These are phyloP conservation scores for Gopherus evgoodei DNA, from an alignment of 2,113 vertebrate genomes.

Conservation along the genomic window DNA sequence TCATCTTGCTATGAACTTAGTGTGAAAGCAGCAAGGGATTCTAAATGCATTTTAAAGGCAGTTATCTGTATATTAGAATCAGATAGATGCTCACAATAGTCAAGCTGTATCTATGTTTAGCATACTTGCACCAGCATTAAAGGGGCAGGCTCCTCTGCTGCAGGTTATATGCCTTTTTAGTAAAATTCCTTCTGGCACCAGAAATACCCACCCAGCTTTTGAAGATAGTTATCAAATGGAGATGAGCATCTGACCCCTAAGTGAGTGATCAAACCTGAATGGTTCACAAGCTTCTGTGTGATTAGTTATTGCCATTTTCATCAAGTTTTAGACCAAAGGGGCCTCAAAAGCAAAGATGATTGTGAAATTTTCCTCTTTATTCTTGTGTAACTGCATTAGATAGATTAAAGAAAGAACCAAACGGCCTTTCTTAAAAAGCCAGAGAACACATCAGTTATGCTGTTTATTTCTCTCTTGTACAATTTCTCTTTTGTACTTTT, in stretches of 20 bases:
- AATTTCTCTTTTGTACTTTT: background rate
- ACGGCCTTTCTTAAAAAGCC: background rate
- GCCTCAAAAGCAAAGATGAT: background rate
- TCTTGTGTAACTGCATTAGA: background rate
- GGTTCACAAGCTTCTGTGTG: background rate
- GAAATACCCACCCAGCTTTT: conserved; percentile 11
- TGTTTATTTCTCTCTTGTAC: background rate
- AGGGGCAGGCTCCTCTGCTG: background rate
- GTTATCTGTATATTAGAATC: background rate
- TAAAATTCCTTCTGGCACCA: background rate
- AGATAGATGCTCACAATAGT: background rate
- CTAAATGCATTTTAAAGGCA: background rate
- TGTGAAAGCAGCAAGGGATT: background rate
- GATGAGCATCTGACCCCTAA: background rate
- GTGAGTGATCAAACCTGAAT: background rate
- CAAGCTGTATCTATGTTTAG: background rate
- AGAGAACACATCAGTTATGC: background rate
- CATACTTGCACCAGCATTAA: background rate
- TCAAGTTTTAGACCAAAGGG: background rate
- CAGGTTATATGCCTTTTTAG: background rate
- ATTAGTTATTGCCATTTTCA: background rate
- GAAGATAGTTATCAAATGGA: background rate
- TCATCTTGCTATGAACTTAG: background rate
- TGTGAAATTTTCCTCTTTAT: background rate
- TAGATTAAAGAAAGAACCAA: background rate